These are phyloP conservation scores for Thysanoteuthis rhombus DNA, from an alignment of 2,888 invertebrate species.

Conservation along the genomic window DNA sequence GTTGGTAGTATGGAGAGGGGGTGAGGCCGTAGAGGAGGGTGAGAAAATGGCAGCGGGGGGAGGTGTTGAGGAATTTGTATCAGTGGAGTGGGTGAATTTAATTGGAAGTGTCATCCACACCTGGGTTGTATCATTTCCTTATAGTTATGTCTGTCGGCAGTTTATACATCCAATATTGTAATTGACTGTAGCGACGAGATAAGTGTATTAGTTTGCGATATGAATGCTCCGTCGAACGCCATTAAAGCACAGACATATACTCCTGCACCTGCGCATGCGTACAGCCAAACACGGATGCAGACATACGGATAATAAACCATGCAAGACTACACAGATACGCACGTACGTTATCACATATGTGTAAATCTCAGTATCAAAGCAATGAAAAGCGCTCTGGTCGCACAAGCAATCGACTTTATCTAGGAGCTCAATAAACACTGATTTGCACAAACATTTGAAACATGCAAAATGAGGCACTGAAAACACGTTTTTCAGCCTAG, in stretches of 20 bases:
- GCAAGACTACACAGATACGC: background rate
- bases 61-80: background rate
- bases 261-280: background rate
- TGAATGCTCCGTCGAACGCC: background rate
- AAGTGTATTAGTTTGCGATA: background rate
- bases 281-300: background rate
- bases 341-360: background rate
- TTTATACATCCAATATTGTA: slow-evolving; percentile 12
- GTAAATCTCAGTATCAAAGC: background rate
- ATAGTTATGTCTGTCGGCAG: background rate
- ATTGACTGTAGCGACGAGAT: background rate
- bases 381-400: too few species aligned
- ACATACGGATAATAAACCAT: background rate
- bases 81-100: background rate
- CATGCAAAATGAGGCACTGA: too few species aligned
- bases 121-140: background rate
- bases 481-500: too few species aligned
- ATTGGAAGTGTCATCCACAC: background rate
- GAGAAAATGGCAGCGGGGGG: background rate
- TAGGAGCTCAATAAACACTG: too few species aligned
- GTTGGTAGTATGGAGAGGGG: background rate
- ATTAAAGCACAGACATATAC: background rate
- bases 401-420: too few species aligned
- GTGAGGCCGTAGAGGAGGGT: background rate
- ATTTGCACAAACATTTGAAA: too few species aligned